Base-by-base conservation (phyloP, 2,797 vertebrate genomes). In the Neosilurus hyrtlii region DNA sequence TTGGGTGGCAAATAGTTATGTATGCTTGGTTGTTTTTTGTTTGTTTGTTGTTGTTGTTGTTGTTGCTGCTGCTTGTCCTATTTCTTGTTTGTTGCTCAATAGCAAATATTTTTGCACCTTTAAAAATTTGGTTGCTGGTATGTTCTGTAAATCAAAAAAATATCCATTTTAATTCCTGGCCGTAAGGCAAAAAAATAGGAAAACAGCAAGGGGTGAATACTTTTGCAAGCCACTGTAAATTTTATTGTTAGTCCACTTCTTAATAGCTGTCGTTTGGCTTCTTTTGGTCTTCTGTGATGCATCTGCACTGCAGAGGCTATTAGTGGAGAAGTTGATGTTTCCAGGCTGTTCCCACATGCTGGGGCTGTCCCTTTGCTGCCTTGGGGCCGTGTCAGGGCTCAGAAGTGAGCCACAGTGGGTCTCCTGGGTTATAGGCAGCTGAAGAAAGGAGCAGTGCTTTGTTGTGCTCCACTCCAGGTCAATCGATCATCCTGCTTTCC, bases 391-490 rank as follows among this genome's bases (percentile, higher is more conserved):
- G 26, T 52, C 12, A n/a, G 56, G 24, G 35, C 61, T 82, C 68
- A 51, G 80, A 79, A 63, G 67, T 65, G 62, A 77, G 43, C 30
- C 84, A 67, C 68, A 73, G 80, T 62, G 56, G 35, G 59, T 85
- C 80, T 85, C 67, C 71, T 67, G 74, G 70, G 70, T 26, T 68
- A 84, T 74, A 24, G 75, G 67, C 82, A 70, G 80, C 79, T 86
- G 80, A 82, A 78, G 76, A 86, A 82, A 65, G 81, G 51, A 62
- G 70, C 62, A 30, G 24, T 71, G 81, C 37, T 88, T 85, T 86
- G 71, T 83, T 88, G 61, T 79, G 35, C 18, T 43, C 62, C 11
- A 26, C 68, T 81, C 22, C 56, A 37, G 14, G 37, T 43, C 62
- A 75, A 85, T 87, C 63, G 71, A 86, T 85, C 79, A 79, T 80